These are phyloP conservation scores for Nesogale talazaci DNA, from an alignment of 2,113 vertebrate genomes.

Conservation along the genomic window DNA sequence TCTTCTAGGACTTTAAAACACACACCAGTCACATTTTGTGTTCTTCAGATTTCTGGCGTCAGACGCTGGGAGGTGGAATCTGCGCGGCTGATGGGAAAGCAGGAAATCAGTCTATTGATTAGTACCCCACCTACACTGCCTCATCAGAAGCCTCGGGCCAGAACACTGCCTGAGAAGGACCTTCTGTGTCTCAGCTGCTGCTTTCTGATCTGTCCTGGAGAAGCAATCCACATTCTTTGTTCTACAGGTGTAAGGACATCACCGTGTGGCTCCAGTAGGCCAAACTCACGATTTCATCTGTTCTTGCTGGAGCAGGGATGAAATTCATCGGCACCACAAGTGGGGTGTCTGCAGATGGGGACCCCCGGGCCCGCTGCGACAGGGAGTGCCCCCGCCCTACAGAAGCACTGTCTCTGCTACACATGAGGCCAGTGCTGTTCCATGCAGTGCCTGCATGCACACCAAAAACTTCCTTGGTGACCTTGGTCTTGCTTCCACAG, in stretches of 20 bases:
- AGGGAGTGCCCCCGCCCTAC: background rate
- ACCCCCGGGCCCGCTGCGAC: background rate
- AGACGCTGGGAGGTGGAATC: background rate
- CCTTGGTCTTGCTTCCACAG: background rate
- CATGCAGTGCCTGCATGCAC: background rate
- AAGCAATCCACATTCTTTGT: background rate
- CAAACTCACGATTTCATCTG: background rate
- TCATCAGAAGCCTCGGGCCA: background rate
- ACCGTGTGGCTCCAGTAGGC: background rate
- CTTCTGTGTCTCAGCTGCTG: background rate
- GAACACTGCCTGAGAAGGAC: background rate
- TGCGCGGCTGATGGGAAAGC: background rate
- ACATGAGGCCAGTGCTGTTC: background rate
- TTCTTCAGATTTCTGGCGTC: conserved; percentile 14
- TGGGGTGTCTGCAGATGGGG: background rate
- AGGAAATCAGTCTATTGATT: background rate
- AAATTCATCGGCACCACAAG: background rate
- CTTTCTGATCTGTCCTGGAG: background rate
- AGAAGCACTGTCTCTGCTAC: background rate
- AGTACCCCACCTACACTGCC: background rate
- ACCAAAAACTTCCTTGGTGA: background rate
- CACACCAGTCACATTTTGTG: background rate
- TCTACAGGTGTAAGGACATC: background rate
- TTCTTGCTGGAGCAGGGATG: background rate
- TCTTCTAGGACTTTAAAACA: background rate